These are phyloP conservation scores for Pollenia griseotomentosa DNA, from an alignment of 2,888 invertebrate species.

Conservation along the genomic window DNA sequence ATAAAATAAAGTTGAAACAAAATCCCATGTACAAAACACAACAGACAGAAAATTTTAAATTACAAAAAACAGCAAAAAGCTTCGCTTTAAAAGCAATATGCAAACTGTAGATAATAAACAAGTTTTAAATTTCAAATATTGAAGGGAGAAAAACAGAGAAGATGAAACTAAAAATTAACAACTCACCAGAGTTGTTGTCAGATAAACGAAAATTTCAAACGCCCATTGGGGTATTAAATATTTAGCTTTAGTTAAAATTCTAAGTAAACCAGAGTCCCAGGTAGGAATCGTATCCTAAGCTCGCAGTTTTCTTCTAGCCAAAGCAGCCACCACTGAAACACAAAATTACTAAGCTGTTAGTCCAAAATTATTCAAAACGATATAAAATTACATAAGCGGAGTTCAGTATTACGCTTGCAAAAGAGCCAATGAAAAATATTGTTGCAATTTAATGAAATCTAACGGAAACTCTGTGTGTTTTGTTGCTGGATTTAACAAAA, in stretches of 20 bases:
- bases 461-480: too few relatives aligned
- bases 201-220: too few relatives aligned
- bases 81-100: conserved; percentile 50
- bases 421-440: too few relatives aligned
- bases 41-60: conserved; percentile 7
- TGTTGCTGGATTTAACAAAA: too few relatives aligned
- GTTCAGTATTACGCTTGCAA: too few relatives aligned
- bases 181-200: background rate
- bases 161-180: background rate
- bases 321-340: too few relatives aligned
- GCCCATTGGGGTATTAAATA: background rate
- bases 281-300: too few relatives aligned
- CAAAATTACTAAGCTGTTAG: too few relatives aligned
- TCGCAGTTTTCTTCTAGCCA: too few relatives aligned
- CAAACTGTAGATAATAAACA: conserved; percentile 74
- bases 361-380: too few relatives aligned
- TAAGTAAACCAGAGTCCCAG: background rate
- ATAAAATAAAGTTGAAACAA: conserved; percentile 26
- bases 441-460: too few relatives aligned
- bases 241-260: background rate
- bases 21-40: background rate
- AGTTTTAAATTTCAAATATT: conserved; percentile 75
- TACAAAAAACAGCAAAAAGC: conserved; percentile 35
- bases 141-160: background rate
- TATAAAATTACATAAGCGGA: too few relatives aligned